A percentile compares a stretch with the other conserved stretches of the same genome.
Conservation (phyloP, 2,797 vertebrate species). For the Enteromius unitaeniatus region DNA sequence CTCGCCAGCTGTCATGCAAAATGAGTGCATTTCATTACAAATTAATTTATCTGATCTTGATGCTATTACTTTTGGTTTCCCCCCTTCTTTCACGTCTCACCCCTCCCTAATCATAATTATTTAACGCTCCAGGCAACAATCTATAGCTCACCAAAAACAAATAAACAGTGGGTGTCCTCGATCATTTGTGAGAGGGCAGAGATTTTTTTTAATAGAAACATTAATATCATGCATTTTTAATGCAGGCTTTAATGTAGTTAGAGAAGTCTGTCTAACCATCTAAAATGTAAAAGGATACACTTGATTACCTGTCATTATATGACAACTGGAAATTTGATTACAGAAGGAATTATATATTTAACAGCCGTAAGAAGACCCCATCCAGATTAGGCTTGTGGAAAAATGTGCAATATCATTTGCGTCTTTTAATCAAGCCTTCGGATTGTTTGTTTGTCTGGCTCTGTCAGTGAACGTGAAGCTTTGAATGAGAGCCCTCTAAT, state of each 20-base stretch:
- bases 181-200: conserved; percentile 83
- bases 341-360: conserved; percentile 83
- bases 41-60: conserved; percentile 88
- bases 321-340: conserved; percentile 79
- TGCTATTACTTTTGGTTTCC: conserved; percentile 82
- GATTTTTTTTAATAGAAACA: conserved; percentile 83
- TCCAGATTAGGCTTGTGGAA: conserved; percentile 65
- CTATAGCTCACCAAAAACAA: conserved; percentile 81
- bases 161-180: conserved; percentile 83
- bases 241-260: conserved; percentile 83
- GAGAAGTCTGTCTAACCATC: conserved; percentile 80
- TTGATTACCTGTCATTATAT: conserved; percentile 81
- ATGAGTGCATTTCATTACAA: conserved; percentile 86
- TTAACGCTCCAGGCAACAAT: conserved; percentile 85
- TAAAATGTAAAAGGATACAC: conserved; percentile 78
- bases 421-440: conserved; percentile 58
- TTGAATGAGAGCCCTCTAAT: conserved; percentile 22
- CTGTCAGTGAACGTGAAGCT: conserved; percentile 39
- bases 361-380: conserved; percentile 77
- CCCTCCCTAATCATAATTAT: conserved; percentile 84
- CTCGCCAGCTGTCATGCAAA: conserved; percentile 89
- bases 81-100: conserved; percentile 67
- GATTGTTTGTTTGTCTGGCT: conserved; percentile 51
- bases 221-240: conserved; percentile 83
- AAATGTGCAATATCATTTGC: conserved; percentile 49